These are phyloP conservation scores for Anoplius nigerrimus DNA, from an alignment of 2,888 invertebrate genomes.

Conservation along the genomic window DNA sequence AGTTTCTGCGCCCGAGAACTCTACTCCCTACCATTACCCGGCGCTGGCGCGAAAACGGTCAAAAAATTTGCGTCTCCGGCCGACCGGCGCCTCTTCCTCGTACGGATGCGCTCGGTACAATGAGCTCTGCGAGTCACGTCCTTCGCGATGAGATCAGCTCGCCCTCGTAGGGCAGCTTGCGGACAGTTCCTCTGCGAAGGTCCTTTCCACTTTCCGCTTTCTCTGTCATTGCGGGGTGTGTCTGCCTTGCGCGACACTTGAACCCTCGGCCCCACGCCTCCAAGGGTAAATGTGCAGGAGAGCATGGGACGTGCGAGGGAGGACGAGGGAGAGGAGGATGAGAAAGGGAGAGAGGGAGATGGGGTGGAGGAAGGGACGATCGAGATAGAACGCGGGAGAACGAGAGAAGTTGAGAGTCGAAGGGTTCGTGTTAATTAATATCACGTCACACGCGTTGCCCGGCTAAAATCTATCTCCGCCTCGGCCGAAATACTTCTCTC, in stretches of 20 bases:
- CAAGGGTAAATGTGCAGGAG: constrained; percentile 25
- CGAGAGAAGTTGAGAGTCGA: constrained; percentile 56
- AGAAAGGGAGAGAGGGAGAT: constrained; percentile 24
- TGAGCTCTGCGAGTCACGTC: too few species aligned
- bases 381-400: constrained; percentile 36
- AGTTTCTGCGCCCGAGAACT: not conserved
- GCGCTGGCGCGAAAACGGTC: not conserved
- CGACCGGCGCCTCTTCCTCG: too few species aligned
- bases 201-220: constrained; percentile 46
- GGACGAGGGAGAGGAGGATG: constrained; percentile 31
- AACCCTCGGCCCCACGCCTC: constrained; percentile 58
- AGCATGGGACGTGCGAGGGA: constrained; percentile 13
- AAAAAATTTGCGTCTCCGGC: not conserved
- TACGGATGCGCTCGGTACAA: too few species aligned
- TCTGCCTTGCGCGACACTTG: constrained; percentile 68
- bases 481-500: constrained; percentile 52
- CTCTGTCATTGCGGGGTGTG: constrained; percentile 37
- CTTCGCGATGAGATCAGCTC: too few species aligned
- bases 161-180: too few species aligned
- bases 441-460: constrained; percentile 73
- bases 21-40: constrained; percentile 11
- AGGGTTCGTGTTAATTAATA: constrained; percentile 75
- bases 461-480: constrained; percentile 68
- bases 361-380: constrained; percentile 16
- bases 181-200: constrained; percentile 22